Conservation (phyloP, 2,797 vertebrate genomes). For the Austrolebias charrua region DNA sequence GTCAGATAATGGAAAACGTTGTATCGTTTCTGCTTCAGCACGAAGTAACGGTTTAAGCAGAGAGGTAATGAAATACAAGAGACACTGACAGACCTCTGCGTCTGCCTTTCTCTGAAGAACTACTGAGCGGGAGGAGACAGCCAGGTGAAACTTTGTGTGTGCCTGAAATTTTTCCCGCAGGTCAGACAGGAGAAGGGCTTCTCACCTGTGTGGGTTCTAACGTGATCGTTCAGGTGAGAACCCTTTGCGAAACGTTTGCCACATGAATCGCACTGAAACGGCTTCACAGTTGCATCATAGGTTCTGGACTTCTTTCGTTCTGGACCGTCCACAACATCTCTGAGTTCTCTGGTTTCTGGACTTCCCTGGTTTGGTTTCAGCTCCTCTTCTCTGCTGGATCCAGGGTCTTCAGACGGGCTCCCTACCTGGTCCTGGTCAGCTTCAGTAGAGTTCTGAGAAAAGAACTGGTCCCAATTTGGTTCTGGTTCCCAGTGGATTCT, state of each 20-base stretch:
- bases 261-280: neutral
- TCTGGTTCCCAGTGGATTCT: neutral
- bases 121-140: too few relatives aligned
- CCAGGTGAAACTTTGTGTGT: neutral
- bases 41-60: too few relatives aligned
- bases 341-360: too few relatives aligned
- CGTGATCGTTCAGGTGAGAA: neutral
- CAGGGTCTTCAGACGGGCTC: neutral
- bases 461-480: neutral
- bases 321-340: neutral
- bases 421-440: neutral
- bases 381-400: neutral
- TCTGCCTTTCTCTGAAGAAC: too few relatives aligned
- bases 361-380: neutral
- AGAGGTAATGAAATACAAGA: too few relatives aligned
- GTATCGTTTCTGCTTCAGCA: too few relatives aligned
- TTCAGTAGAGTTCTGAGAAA: neutral
- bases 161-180: conserved; percentile 2
- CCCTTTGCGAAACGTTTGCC: neutral
- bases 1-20: too few relatives aligned
- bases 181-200: too few relatives aligned
- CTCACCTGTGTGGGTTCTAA: too few relatives aligned
- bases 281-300: neutral
- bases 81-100: too few relatives aligned
- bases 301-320: neutral